These are phyloP conservation scores for Chionomys nivalis DNA, from an alignment of 2,113 vertebrate species.

Conservation along the genomic window DNA sequence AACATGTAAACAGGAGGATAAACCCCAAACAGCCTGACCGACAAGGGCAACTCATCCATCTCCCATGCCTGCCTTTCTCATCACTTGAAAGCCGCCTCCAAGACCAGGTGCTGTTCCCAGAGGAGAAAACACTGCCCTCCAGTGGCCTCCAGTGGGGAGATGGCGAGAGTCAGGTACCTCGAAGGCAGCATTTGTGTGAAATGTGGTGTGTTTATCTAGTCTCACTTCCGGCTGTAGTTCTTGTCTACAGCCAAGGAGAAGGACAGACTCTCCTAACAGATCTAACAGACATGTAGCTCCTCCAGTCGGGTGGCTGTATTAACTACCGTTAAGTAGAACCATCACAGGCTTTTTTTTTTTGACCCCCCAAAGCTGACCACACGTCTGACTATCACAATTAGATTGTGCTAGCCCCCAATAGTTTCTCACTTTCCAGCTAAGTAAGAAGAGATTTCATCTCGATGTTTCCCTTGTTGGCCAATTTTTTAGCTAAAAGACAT, in stretches of 20 bases:
- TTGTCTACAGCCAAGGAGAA: conserved; percentile 38
- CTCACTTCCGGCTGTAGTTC: conserved; percentile 57
- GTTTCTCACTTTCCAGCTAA: conserved; percentile 65
- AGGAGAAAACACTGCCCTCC: conserved; percentile 82
- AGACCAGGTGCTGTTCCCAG: conserved; percentile 67
- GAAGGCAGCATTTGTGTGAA: conserved; percentile 31
- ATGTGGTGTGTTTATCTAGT: conserved; percentile 35
- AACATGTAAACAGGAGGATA: conserved; percentile 20
- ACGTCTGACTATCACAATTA: conserved; percentile 42
- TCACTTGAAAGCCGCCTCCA: not conserved
- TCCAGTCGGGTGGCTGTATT: conserved; percentile 7
- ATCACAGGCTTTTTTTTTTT: conserved; percentile 46
- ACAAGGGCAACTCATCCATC: conserved; percentile 27
- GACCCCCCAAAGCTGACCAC: conserved; percentile 60
- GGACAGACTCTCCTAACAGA: conserved; percentile 32
- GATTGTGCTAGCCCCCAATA: conserved; percentile 57
- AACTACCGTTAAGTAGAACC: not conserved
- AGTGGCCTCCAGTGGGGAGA: conserved; percentile 68
- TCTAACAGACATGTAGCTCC: not conserved
- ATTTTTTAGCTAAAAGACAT: conserved; percentile 84
- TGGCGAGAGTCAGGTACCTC: conserved; percentile 65
- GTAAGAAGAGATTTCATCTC: conserved; percentile 76
- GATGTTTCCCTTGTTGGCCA: conserved; percentile 83
- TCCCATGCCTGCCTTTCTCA: not conserved
- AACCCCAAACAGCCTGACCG: conserved; percentile 46